Base-by-base conservation (phyloP, 2,797 vertebrate genomes). In the Alectoris magna region DNA sequence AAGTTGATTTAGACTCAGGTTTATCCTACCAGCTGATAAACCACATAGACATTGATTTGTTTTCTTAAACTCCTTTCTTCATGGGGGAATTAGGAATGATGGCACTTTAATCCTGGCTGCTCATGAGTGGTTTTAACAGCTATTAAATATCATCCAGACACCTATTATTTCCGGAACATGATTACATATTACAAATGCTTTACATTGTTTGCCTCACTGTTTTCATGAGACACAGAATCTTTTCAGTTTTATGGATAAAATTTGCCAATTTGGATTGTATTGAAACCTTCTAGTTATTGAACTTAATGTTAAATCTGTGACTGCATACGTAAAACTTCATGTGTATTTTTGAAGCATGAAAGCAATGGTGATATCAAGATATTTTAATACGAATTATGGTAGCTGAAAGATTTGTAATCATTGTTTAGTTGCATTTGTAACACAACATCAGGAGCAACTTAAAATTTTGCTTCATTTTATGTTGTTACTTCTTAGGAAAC, bases 1-100 rank as follows among this genome's bases (percentile, higher is more conserved):
- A 91, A 91, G 74, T 74, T 80, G 84, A 51, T 82, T 90, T 85
- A 84, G 53, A 66, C 18, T 84, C 39, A 80, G 71, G 41, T 91
- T 91, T 41, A 90, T 91, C 74, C 58, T 58, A 4, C 39, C 53
- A 14, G 6, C 29, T 80, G 55, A 82, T 77, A 90, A 71, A 44
- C 41, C 60, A 91, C 81, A 72, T 91, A 83, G 72, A 62, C 49
- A 39, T 34, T 34, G 34, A 34, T 90, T 90, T 84, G 14, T 69
- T 84, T 69, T 23, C 41, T 59, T 79, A 60, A 81, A 82, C 8
- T 58, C 14, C 39, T 86, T 91, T 81, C 19, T 73, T 60, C 79
- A 44, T 7, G 2, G 6, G 1, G 7, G 12, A 66, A 71, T 63
- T 39, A 78, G 18, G 53, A 78, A 58, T 31, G 0, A 31, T 27